Evolutionary conservation across 2,888 invertebrate species (phyloP).

Genomic region (Cantharis rustica): DNA sequence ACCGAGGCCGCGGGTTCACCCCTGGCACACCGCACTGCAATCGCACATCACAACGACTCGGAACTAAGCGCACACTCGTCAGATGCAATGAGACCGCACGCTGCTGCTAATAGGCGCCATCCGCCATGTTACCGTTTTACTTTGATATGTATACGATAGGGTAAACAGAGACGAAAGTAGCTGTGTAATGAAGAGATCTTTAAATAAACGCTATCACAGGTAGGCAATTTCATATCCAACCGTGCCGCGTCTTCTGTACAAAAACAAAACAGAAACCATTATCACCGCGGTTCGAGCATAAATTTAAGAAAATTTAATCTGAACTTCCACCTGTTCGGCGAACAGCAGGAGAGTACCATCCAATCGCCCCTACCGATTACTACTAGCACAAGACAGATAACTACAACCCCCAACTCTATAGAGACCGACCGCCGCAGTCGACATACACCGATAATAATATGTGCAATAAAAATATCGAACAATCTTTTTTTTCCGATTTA

Average conservation of each 20-base stretch:
- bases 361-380: background rate
- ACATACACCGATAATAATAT: slow-evolving; percentile 16
- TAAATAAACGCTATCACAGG: slow-evolving; percentile 33
- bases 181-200: slow-evolving; percentile 33
- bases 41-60: slow-evolving; percentile 44
- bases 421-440: slow-evolving; percentile 38
- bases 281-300: background rate
- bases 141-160: slow-evolving; percentile 45
- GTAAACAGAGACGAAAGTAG: slow-evolving; percentile 42
- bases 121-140: slow-evolving; percentile 48
- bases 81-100: slow-evolving; percentile 45
- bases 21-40: slow-evolving; percentile 38
- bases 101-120: slow-evolving; percentile 48
- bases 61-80: slow-evolving; percentile 45
- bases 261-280: background rate
- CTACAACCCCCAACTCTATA: slow-evolving; percentile 18
- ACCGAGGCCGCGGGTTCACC: slow-evolving; percentile 30
- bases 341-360: slow-evolving; percentile 13
- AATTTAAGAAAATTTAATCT: slow-evolving; percentile 2
- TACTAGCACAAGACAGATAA: slow-evolving; percentile 23
- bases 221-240: slow-evolving; percentile 13
- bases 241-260: background rate
- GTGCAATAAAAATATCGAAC: background rate
- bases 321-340: slow-evolving; percentile 23
- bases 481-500: background rate